Base-by-base conservation (phyloP, 2,797 vertebrate genomes). In the Pelochelys cantorii region DNA sequence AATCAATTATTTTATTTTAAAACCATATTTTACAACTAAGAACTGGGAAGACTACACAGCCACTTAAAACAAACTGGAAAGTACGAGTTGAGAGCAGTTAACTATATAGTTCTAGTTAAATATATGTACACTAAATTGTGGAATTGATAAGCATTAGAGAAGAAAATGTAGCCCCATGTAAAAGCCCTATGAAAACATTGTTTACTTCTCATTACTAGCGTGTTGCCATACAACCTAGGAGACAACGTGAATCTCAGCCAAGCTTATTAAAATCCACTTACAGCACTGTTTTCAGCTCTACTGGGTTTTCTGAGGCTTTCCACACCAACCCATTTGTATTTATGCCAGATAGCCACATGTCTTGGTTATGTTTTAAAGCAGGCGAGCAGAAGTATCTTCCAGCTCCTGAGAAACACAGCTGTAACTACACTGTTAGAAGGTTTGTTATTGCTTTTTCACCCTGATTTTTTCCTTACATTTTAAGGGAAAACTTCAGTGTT, bases 291-390 rank as follows among this genome's bases (percentile, higher is more conserved):
- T 65, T 12, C 83, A 93, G 27, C 53, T 87, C 79, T 37, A 71
- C 3, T 11, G 53, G 5, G 29, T 56, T 68, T 88, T 75, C 18
- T 37, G 25, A 60, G 10, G n/a, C 0, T 0, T 42, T 7, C 86
- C 83, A 0, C 48, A 86, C 62, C 4, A 90, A 37, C 34, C 53
- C 6, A 10, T 11, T 3, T 1, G 23, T 55, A 52, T 78, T 5
- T 1, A 0, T 15, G 52, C 77, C 81, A 88, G 0, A n/a, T 4
- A 2, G 83, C 53, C 77, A 65, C 0, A 0, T 86, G 84, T 62
- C 90, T 82, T 65, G 54, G 23, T 86, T 93, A 42, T 89, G 86
- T 89, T 86, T 83, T 62, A 93, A 92, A 94, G 29, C 25, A 83
- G 0, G 4, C 90, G 37, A 8, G 79, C 34, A 20, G 83, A 42